phyloP scores from a whole-genome alignment of 2,797 vertebrate species.

The Pseudocheirus occidentalis region DNA sequence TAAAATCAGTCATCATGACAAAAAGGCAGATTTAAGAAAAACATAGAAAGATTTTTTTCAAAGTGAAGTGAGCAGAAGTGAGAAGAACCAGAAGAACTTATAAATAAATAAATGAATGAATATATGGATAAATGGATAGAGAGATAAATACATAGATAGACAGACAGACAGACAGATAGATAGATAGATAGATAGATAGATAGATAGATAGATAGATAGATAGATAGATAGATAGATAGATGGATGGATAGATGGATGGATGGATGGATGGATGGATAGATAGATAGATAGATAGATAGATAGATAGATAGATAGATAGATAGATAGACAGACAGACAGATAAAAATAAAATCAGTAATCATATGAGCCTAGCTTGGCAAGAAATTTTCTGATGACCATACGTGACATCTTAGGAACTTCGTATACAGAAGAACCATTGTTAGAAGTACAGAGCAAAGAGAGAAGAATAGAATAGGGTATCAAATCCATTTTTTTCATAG shows the following conservation, averaged over 20 bases:
- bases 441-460: not conserved
- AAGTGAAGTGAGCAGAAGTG: not conserved
- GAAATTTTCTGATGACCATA: not conserved
- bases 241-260: no score
- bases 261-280: no score
- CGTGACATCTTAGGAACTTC: not conserved
- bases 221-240: no score
- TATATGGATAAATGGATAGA: no score
- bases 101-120: not conserved
- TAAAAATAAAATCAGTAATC: not conserved
- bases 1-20: not conserved
- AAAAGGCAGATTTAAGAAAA: not conserved
- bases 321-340: no score
- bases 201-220: not conserved
- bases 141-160: no score
- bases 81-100: not conserved
- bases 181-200: no score
- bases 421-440: not conserved
- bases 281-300: no score
- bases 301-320: not conserved
- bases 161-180: not conserved
- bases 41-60: not conserved
- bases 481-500: not conserved
- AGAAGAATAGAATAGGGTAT: not conserved
- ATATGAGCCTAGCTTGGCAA: not conserved